Evolutionary conservation across 2,113 vertebrate species (phyloP).

Genomic region (Myodes glareolus): DNA sequence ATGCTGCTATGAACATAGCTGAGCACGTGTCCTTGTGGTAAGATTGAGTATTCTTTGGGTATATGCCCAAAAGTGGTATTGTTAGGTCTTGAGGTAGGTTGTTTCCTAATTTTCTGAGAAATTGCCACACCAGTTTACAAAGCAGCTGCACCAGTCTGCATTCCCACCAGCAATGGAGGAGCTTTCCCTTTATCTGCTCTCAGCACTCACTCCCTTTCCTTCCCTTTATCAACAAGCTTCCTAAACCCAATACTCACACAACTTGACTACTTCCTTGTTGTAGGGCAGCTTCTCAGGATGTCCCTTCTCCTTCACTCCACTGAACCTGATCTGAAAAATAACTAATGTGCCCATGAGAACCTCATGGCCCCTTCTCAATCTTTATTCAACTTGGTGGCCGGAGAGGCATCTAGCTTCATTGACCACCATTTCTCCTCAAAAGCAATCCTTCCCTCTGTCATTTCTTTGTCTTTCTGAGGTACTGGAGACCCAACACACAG

Average conservation of each 20-base stretch:
- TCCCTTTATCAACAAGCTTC: background rate
- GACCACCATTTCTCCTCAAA: background rate
- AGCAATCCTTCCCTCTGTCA: background rate
- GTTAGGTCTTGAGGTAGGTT: too few relatives aligned
- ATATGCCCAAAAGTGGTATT: too few relatives aligned
- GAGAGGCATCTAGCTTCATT: background rate
- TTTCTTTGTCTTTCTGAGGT: background rate
- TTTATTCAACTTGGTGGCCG: background rate
- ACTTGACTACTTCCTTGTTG: background rate
- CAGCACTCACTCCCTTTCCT: background rate
- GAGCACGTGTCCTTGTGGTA: too few relatives aligned
- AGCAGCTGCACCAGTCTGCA: too few relatives aligned
- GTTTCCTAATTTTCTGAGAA: too few relatives aligned
- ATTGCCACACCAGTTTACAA: too few relatives aligned
- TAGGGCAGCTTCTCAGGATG: background rate
- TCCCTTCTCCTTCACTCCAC: background rate
- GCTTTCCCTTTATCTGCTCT: too few relatives aligned
- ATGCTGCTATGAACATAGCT: too few relatives aligned
- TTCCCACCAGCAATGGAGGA: too few relatives aligned
- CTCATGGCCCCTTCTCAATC: background rate
- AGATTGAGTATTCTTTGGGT: too few relatives aligned
- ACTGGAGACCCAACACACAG: background rate
- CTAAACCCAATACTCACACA: background rate
- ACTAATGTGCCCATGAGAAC: background rate
- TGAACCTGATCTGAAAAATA: slow-evolving; percentile 25